Percentiles rank a stretch among this genome's conserved stretches.
These are phyloP conservation scores for Terrapene triunguis DNA, from an alignment of 2,113 vertebrate genomes.

Conservation along the genomic window DNA sequence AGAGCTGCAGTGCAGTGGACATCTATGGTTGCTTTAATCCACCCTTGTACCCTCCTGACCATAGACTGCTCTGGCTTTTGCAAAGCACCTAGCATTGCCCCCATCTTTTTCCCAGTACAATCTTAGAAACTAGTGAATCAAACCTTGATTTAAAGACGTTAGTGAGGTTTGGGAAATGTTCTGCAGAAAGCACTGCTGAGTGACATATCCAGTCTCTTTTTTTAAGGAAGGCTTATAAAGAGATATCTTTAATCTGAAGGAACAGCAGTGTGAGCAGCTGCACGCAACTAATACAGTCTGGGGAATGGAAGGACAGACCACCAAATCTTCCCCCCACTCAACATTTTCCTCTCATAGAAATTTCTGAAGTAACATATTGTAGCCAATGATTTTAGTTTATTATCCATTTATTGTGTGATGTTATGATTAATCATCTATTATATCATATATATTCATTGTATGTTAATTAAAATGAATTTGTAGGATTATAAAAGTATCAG, in stretches of 20 bases:
- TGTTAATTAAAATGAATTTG: no score
- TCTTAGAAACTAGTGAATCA: neutral
- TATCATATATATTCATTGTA: no score
- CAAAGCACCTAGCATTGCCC: neutral
- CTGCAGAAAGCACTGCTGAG: neutral
- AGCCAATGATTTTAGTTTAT: no score
- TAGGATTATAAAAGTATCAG: no score
- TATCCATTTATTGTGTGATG: no score
- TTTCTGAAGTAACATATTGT: neutral
- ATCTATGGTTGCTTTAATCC: no score
- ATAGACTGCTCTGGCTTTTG: no score
- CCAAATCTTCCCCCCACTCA: neutral
- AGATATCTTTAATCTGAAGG: neutral
- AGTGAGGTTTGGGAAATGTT: constrained; percentile 6
- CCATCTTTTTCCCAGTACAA: neutral
- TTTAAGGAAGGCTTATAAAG: neutral
- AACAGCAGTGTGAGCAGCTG: neutral
- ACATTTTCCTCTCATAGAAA: neutral
- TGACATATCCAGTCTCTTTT: neutral
- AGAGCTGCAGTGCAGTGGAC: no score
- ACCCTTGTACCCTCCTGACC: no score
- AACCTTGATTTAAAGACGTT: neutral
- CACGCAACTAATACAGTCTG: neutral
- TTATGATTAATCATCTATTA: no score
- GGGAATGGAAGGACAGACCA: neutral